Conservation (phyloP, 2,888 invertebrate genomes). For the Flexamia atlantica region DNA sequence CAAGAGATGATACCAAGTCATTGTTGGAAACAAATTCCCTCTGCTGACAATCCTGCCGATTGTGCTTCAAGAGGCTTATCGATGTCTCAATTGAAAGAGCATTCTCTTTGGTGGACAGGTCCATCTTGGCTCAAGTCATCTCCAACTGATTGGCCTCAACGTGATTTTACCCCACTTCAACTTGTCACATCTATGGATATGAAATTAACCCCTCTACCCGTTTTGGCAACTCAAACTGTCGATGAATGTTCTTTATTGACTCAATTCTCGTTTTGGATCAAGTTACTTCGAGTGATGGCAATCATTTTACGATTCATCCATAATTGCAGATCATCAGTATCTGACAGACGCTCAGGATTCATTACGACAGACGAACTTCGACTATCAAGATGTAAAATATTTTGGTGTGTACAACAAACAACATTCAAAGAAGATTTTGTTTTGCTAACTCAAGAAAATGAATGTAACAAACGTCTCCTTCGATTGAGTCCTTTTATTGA, state of each 20-base stretch:
- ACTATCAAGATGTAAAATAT: neutral
- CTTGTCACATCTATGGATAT: neutral
- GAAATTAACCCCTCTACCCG: neutral
- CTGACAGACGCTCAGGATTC: neutral
- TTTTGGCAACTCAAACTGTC: neutral
- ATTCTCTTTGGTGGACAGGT: conserved; percentile 63
- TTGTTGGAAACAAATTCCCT: conserved; percentile 61
- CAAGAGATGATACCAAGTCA: conserved; percentile 50
- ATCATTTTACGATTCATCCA: conserved; percentile 35
- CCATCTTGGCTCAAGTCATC: conserved; percentile 63
- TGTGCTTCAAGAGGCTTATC: conserved; percentile 67
- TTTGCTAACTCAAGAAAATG: neutral
- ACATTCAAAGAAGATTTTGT: conserved; percentile 23
- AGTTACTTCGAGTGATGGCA: conserved; percentile 10
- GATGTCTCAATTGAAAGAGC: conserved; percentile 23
- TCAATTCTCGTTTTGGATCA: conserved; percentile 25
- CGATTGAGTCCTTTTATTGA: conserved; percentile 62
- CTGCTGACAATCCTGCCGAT: conserved; percentile 71
- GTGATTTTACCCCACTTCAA: neutral
- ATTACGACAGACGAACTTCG: conserved; percentile 5
- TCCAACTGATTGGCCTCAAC: conserved; percentile 8
- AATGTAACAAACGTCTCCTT: neutral
- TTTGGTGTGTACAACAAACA: conserved; percentile 16
- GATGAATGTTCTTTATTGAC: neutral
- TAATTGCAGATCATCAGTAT: neutral